Percentiles rank a stretch among this genome's conserved stretches.
These are phyloP conservation scores for Girardinichthys multiradiatus DNA, from an alignment of 2,113 vertebrate genomes.

Conservation along the genomic window DNA sequence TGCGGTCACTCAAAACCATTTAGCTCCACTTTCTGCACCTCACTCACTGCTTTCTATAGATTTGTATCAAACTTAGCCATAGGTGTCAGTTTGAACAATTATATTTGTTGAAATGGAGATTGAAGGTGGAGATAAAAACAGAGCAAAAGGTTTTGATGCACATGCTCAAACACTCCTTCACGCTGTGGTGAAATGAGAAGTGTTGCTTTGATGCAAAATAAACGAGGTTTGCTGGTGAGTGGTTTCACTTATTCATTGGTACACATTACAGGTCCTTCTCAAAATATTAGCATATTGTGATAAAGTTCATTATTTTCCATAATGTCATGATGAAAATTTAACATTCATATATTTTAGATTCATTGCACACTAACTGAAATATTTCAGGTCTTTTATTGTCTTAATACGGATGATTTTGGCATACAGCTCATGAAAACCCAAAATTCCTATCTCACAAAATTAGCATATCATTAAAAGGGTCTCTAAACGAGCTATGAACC, in stretches of 20 bases:
- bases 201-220: slow-evolving; percentile 48
- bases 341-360: too few species aligned
- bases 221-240: slow-evolving; percentile 30
- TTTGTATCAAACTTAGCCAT: slow-evolving; percentile 27
- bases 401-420: too few species aligned
- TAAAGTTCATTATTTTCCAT: too few species aligned
- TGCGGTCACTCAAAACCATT: slow-evolving; percentile 14
- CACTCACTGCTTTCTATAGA: slow-evolving; percentile 23
- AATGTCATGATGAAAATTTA: too few species aligned
- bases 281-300: too few species aligned
- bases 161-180: neutral
- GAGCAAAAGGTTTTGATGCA: slow-evolving; percentile 19
- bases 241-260: slow-evolving; percentile 8
- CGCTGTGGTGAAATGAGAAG: slow-evolving; percentile 18
- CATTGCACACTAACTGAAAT: too few species aligned
- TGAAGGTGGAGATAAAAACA: slow-evolving; percentile 4
- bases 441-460: too few species aligned
- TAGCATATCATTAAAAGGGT: too few species aligned
- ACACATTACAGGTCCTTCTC: too few species aligned
- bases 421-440: too few species aligned
- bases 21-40: slow-evolving; percentile 12
- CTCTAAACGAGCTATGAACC: too few species aligned
- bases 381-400: too few species aligned
- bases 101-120: slow-evolving; percentile 13
- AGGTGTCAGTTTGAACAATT: slow-evolving; percentile 28